Percentiles rank a stretch among this genome's conserved stretches.
Evolutionary conservation across 1,140 invertebrate species (phyloP).

Genomic region (Melitaea cinxia): DNA sequence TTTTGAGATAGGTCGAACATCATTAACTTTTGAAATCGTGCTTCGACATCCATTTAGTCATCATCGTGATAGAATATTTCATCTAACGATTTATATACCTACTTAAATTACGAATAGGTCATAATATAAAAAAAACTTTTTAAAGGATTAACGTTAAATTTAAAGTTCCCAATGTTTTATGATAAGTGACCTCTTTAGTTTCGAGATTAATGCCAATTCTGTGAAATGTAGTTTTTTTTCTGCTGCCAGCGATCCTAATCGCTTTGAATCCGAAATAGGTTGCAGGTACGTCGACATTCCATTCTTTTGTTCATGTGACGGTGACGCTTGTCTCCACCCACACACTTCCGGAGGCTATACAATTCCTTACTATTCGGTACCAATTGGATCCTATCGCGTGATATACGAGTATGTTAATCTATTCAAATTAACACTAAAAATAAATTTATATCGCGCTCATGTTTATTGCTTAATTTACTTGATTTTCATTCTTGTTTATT

Average conservation of each 20-base stretch:
- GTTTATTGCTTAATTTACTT: constrained; percentile 22
- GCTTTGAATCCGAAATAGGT: constrained; percentile 21
- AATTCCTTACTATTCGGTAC: constrained; percentile 30
- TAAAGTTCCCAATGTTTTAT: neutral
- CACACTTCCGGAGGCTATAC: constrained; percentile 58
- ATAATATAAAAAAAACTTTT: no score
- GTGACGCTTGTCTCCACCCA: constrained; percentile 47
- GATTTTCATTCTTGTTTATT: constrained; percentile 12
- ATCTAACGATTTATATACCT: no score
- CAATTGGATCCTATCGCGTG: constrained; percentile 26
- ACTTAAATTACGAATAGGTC: no score
- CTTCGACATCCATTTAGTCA: no score
- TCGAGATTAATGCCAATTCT: constrained; percentile 9
- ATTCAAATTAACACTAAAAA: constrained; percentile 33
- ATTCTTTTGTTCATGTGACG: constrained; percentile 50
- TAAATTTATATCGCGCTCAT: constrained; percentile 1
- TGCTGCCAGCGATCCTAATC: constrained; percentile 32
- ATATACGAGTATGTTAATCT: constrained; percentile 33
- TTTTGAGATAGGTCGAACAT: no score
- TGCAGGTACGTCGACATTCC: constrained; percentile 51
- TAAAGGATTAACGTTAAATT: no score
- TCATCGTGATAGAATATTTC: no score
- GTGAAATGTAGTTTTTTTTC: constrained; percentile 29
- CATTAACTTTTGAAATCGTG: no score
- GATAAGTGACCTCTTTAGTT: neutral